phyloP scores from a whole-genome alignment of 2,888 invertebrate species.

The Pelosia muscerda region DNA sequence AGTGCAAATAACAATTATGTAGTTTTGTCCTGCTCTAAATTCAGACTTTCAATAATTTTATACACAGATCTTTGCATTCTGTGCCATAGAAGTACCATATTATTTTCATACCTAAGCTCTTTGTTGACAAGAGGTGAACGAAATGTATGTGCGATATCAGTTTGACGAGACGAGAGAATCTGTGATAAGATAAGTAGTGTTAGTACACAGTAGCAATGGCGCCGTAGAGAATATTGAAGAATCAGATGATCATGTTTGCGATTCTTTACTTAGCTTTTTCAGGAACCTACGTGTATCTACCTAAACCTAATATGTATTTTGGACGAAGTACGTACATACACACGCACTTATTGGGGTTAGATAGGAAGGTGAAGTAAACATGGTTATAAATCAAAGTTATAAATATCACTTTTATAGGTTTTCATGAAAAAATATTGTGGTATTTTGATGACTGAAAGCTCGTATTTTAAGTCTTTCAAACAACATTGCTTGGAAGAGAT shows the following conservation, averaged over 20 bases:
- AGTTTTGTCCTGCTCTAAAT: background rate
- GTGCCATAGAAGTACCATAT: background rate
- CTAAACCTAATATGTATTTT: background rate
- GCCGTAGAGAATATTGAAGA: conserved; percentile 16
- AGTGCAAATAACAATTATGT: background rate
- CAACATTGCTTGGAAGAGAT: no score
- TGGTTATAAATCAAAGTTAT: background rate
- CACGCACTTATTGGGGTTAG: background rate
- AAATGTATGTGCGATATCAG: conserved; percentile 34
- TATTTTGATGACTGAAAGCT: background rate
- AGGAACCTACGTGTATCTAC: background rate
- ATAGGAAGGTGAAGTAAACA: background rate
- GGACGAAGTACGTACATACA: no score
- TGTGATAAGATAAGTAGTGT: conserved; percentile 53
- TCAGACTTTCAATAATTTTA: background rate
- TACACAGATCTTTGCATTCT: background rate
- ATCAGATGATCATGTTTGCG: conserved; percentile 24
- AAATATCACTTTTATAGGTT: background rate
- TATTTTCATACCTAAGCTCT: background rate
- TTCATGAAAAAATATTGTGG: background rate
- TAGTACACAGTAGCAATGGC: conserved; percentile 34
- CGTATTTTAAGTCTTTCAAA: background rate
- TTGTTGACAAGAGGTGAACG: conserved; percentile 46
- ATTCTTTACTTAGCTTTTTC: conserved; percentile 11
- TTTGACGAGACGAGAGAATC: conserved; percentile 38